These are phyloP conservation scores for Oryzias melastigma DNA, from an alignment of 2,113 vertebrate species.

Conservation along the genomic window DNA sequence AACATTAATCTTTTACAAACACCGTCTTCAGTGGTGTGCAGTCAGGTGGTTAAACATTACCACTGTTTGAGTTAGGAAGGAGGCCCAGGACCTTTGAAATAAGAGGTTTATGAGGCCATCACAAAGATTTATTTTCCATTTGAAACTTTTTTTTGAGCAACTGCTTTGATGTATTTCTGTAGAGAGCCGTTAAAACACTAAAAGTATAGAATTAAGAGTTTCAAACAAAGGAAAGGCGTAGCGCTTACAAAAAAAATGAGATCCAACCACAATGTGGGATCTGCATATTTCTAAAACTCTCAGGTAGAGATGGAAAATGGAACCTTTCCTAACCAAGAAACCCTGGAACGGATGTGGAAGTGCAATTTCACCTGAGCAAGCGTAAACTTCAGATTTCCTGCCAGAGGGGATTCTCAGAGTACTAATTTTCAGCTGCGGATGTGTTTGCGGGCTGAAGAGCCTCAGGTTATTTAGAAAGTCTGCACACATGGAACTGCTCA, in stretches of 20 bases:
- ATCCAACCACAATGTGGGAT: not conserved
- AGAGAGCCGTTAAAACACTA: too few species aligned
- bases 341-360: not conserved
- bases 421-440: conserved; percentile 33
- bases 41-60: not conserved
- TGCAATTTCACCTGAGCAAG: not conserved
- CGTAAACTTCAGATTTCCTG: not conserved
- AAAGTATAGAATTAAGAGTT: not conserved
- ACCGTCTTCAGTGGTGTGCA: not conserved
- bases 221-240: not conserved
- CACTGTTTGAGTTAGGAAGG: not conserved
- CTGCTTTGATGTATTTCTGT: not conserved
- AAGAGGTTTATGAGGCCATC: not conserved
- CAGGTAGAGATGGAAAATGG: not conserved
- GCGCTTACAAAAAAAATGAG: not conserved
- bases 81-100: not conserved
- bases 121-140: not conserved
- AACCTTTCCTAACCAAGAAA: not conserved
- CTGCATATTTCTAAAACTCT: not conserved
- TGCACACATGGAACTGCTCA: conserved; percentile 61
- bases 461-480: conserved; percentile 45
- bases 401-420: conserved; percentile 7
- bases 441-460: conserved; percentile 32
- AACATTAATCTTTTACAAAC: conserved; percentile 9
- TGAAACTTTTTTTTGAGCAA: not conserved